A percentile compares a stretch with the other conserved stretches of the same genome.
phyloP scores from a whole-genome alignment of 2,113 vertebrate genomes.

The Bujurquina vittata region DNA sequence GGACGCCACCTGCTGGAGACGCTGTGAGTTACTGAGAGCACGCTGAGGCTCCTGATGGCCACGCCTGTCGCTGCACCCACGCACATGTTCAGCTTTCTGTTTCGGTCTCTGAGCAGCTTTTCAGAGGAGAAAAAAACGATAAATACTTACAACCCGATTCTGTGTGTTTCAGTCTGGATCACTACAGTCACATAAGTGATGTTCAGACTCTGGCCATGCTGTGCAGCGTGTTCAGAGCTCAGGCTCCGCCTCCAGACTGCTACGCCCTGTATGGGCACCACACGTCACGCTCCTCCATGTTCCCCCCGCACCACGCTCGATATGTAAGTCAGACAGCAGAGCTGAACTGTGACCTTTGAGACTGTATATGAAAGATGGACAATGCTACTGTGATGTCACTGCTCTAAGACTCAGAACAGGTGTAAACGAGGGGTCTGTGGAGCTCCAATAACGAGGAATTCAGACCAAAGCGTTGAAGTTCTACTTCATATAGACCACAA shows the following conservation, averaged over 20 bases:
- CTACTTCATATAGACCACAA: no score
- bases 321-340: slow-evolving; percentile 81
- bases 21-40: slow-evolving; percentile 82
- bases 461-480: no score
- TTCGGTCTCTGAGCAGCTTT: neutral
- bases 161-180: slow-evolving; percentile 84
- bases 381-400: rapidly evolving
- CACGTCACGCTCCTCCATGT: slow-evolving; percentile 77
- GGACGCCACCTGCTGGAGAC: slow-evolving; percentile 95
- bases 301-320: slow-evolving; percentile 83
- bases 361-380: neutral
- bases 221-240: slow-evolving; percentile 93
- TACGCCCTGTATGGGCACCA: slow-evolving; percentile 80
- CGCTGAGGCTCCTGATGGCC: neutral
- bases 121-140: neutral
- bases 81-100: neutral
- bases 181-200: slow-evolving; percentile 95
- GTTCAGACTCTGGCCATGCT: slow-evolving; percentile 98
- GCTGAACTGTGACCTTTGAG: neutral
- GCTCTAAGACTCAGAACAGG: no score
- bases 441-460: no score
- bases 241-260: slow-evolving; percentile 84
- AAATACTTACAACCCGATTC: neutral
- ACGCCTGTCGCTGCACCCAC: neutral
- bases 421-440: no score